Evolutionary conservation across 2,113 vertebrate genomes (phyloP).

Genomic region (Cheilinus undulatus): DNA sequence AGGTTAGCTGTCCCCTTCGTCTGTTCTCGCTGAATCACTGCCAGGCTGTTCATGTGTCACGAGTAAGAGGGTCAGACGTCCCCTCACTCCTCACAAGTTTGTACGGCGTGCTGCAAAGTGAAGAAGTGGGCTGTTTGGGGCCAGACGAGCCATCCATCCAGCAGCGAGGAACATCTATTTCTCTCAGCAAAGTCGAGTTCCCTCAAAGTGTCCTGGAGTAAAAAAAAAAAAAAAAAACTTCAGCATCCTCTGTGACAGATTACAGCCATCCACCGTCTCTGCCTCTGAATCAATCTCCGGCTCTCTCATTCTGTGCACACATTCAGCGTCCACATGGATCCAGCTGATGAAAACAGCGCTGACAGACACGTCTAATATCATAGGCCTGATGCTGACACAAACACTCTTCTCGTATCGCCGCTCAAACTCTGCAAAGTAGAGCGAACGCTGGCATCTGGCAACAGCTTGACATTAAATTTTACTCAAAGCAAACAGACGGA

Average conservation of each 20-base stretch:
- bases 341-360: slow-evolving; percentile 54
- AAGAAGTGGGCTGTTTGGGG: not conserved
- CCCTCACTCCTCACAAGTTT: slow-evolving; percentile 39
- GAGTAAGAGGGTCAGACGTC: slow-evolving; percentile 48
- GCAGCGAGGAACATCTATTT: slow-evolving; percentile 36
- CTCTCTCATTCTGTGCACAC: slow-evolving; percentile 13
- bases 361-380: slow-evolving; percentile 55
- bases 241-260: slow-evolving; percentile 47
- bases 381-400: slow-evolving; percentile 26
- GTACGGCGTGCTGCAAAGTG: not conserved
- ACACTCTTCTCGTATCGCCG: slow-evolving; percentile 1
- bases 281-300: slow-evolving; percentile 32
- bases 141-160: slow-evolving; percentile 37
- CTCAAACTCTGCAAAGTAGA: slow-evolving; percentile 40
- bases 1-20: slow-evolving; percentile 48
- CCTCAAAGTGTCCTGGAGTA: slow-evolving; percentile 11
- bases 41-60: slow-evolving; percentile 15
- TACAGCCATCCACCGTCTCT: slow-evolving; percentile 39
- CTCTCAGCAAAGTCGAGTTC: slow-evolving; percentile 50
- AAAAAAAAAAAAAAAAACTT: not conserved
- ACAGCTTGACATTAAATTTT: slow-evolving; percentile 13
- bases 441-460: slow-evolving; percentile 24
- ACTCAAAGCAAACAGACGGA: slow-evolving; percentile 15
- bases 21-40: slow-evolving; percentile 16
- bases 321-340: slow-evolving; percentile 34